Evolutionary conservation across 2,888 invertebrate genomes (phyloP), one percentile per base, ranked within the genome.

Genomic region (Thelaira solivaga): DNA sequence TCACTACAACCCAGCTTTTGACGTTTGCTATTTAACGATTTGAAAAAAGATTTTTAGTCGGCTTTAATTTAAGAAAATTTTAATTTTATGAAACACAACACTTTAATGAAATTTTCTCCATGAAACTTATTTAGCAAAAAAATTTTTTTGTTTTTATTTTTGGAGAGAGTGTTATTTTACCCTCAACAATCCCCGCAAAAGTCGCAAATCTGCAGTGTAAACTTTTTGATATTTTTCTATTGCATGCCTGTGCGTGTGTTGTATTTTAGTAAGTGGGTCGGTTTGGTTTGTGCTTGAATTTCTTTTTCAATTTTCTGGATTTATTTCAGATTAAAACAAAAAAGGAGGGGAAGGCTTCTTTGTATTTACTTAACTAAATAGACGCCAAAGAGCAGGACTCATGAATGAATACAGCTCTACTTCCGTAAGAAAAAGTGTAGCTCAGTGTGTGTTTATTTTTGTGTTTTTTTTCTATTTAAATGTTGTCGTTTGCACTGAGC

Each of bases 211-310:
- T 31, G 18, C 13, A 20, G 39, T 34, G 22, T 16, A 36, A 22
- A 55, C 43, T 1, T 34, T 57, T 6, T 5, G 13, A 24, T 8
- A 18, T 39, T 11, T 7, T 7, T 49, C 1, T 10, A 7, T 20
- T 20, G 13, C 1, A 20, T 31, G 8, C n/a, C 0, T 16, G 5
- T 53, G 11, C 8, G 22, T 26, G 34, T 31, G 39, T 51, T 71
- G 26, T n/a, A 18, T 13, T 18, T 10, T 13, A 53, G 36, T 75
- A 80, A 81, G 75, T 80, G 75, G 80, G 75, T 80, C 75, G 76
- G 24, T 13, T 36, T 45, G 51, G 51, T 43, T 80, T 53, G 47
- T 73, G 6, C 72, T 16, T 22, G 41, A 57, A 53, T 47, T 68
- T 69, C 73, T 68, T 73, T 73, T 76, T n/a, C n/a, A 71, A 64